phyloP scores from a whole-genome alignment of 2,797 vertebrate genomes.

The Lophius americanus region DNA sequence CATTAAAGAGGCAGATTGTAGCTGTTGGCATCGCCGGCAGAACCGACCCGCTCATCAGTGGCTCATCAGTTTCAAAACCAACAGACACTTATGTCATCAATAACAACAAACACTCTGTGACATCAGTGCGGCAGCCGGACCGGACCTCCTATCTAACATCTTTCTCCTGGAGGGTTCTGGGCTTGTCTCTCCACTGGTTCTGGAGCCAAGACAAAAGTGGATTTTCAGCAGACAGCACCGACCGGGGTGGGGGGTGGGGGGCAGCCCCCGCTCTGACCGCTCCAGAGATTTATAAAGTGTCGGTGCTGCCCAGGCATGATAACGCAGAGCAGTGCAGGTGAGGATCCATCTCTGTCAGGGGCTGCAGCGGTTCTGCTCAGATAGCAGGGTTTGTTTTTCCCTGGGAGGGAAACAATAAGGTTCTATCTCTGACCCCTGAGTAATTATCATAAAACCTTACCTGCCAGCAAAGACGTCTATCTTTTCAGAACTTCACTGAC shows the following conservation, averaged over 20 bases:
- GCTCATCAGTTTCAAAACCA: not conserved
- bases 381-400: slow-evolving; percentile 56
- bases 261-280: slow-evolving; percentile 44
- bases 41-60: no score
- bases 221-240: slow-evolving; percentile 41
- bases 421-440: slow-evolving; percentile 60
- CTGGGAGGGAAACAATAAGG: slow-evolving; percentile 29
- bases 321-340: slow-evolving; percentile 74
- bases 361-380: slow-evolving; percentile 59
- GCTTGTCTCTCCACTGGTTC: not conserved
- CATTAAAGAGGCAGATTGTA: not conserved
- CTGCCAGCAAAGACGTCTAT: slow-evolving; percentile 43
- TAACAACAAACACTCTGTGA: no score
- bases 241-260: slow-evolving; percentile 24
- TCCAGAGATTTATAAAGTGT: slow-evolving; percentile 67
- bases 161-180: slow-evolving; percentile 10
- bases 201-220: slow-evolving; percentile 31
- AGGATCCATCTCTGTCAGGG: slow-evolving; percentile 84
- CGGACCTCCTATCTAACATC: not conserved
- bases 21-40: not conserved
- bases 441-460: slow-evolving; percentile 77
- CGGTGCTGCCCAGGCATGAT: slow-evolving; percentile 74
- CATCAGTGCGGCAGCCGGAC: no score
- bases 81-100: not conserved
- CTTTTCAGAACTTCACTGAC: slow-evolving; percentile 13